Conservation (phyloP, 2,113 vertebrate species). For the Vireo altiloquus region DNA sequence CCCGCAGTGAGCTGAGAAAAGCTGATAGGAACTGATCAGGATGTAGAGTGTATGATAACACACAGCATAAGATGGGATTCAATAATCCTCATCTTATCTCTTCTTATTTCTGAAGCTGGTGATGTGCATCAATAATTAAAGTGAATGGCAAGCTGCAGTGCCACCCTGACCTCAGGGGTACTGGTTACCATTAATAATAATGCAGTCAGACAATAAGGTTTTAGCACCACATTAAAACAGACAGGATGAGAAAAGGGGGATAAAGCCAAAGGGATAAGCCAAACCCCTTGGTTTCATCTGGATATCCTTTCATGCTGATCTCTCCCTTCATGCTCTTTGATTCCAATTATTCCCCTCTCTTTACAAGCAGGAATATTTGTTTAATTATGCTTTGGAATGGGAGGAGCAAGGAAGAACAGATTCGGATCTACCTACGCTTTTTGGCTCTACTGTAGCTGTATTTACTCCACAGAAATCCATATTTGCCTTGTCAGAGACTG, state of each 20-base stretch:
- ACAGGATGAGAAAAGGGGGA: background rate
- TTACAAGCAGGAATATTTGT: background rate
- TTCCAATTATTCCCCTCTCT: constrained; percentile 27
- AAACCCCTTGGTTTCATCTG: background rate
- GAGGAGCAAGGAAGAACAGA: background rate
- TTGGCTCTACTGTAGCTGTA: background rate
- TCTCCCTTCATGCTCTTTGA: constrained; percentile 34
- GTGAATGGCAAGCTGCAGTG: constrained; percentile 1
- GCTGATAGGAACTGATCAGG: background rate
- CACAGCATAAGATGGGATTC: background rate
- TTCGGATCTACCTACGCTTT: background rate
- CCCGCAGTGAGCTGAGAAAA: background rate
- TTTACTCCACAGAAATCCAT: background rate
- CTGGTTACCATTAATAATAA: constrained; percentile 32
- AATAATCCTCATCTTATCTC: constrained; percentile 48
- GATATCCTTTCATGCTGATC: constrained; percentile 3
- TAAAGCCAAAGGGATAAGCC: constrained; percentile 47
- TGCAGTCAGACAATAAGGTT: constrained; percentile 23
- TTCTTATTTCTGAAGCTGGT: constrained; percentile 22
- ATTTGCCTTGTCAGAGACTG: background rate
- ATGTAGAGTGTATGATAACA: background rate
- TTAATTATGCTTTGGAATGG: background rate
- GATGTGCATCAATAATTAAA: constrained; percentile 44
- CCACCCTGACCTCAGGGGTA: constrained; percentile 31
- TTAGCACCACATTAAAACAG: constrained; percentile 30